phyloP scores from a whole-genome alignment of 2,797 vertebrate genomes.

The Epinephelus coioides region DNA sequence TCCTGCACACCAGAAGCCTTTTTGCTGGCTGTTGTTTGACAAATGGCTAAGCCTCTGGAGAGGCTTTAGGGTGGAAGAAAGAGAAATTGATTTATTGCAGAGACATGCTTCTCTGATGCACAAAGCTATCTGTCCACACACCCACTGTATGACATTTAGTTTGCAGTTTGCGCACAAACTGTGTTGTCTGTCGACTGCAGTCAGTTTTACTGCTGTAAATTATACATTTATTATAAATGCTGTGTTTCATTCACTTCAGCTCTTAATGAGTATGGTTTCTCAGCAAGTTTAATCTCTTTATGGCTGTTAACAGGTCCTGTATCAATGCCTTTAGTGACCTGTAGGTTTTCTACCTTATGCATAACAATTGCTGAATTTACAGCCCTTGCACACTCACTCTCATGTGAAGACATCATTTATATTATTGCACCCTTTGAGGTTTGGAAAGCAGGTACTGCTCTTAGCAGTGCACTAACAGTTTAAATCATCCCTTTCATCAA shows the following conservation, averaged over 20 bases:
- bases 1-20: not conserved
- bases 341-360: not conserved
- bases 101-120: not conserved
- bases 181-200: not conserved
- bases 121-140: not conserved
- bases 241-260: not conserved
- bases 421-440: not conserved
- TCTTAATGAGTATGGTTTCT: too few species aligned
- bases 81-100: constrained; percentile 5
- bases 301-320: not conserved
- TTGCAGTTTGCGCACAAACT: not conserved
- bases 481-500: too few species aligned
- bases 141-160: not conserved
- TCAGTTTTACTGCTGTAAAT: not conserved
- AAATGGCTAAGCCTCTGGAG: constrained; percentile 7
- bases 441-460: too few species aligned
- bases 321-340: too few species aligned
- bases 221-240: not conserved
- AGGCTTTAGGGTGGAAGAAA: not conserved
- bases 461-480: not conserved
- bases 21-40: constrained; percentile 12
- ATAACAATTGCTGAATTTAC: not conserved
- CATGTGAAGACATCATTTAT: not conserved
- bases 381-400: not conserved
- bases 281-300: not conserved